A percentile compares a stretch with the other conserved stretches of the same genome.
These are phyloP conservation scores for Callocephalon fimbriatum DNA, from an alignment of 2,113 vertebrate genomes.

Conservation along the genomic window DNA sequence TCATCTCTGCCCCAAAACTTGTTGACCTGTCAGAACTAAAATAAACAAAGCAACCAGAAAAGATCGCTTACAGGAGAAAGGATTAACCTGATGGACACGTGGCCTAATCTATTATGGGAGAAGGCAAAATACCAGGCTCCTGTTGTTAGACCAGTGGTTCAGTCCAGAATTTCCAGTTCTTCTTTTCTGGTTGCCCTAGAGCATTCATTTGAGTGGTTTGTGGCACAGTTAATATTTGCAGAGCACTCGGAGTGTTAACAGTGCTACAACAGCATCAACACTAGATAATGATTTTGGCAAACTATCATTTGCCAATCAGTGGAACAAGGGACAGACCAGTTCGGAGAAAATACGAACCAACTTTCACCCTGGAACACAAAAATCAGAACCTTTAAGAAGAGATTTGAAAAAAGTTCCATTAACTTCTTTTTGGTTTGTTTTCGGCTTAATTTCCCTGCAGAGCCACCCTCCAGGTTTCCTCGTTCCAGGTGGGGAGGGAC, in stretches of 20 bases:
- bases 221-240: constrained; percentile 70
- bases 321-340: constrained; percentile 63
- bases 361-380: constrained; percentile 62
- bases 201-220: constrained; percentile 66
- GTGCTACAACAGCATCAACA: constrained; percentile 67
- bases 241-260: constrained; percentile 62
- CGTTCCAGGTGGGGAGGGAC: constrained; percentile 66
- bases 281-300: constrained; percentile 64
- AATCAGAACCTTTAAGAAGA: constrained; percentile 71
- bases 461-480: constrained; percentile 63
- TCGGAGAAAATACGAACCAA: constrained; percentile 60
- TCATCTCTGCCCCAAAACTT: constrained; percentile 40
- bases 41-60: constrained; percentile 69
- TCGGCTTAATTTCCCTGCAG: constrained; percentile 70
- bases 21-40: constrained; percentile 67
- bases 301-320: constrained; percentile 52
- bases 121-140: constrained; percentile 62
- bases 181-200: constrained; percentile 73
- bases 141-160: constrained; percentile 59
- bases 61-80: constrained; percentile 52
- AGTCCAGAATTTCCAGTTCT: constrained; percentile 63
- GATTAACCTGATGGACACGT: constrained; percentile 51
- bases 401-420: constrained; percentile 69
- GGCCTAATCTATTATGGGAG: constrained; percentile 50
- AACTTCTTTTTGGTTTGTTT: constrained; percentile 76